Percentiles rank a stretch among this genome's conserved stretches.
phyloP scores from a whole-genome alignment of 2,113 vertebrate genomes.

The Kryptolebias marmoratus region DNA sequence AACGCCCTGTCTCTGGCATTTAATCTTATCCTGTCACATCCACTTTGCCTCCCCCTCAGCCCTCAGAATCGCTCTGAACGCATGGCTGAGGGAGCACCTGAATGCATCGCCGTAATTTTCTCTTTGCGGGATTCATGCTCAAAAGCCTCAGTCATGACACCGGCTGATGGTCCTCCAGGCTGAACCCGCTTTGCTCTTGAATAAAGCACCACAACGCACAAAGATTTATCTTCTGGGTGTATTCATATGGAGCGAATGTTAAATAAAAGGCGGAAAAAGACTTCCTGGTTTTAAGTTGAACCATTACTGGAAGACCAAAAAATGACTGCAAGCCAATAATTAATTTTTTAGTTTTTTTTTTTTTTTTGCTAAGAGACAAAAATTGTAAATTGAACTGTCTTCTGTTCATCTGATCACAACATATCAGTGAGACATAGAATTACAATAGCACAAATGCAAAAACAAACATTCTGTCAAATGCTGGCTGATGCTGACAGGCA shows the following conservation, averaged over 20 bases:
- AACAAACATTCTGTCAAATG: conserved; percentile 33
- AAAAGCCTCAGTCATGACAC: conserved; percentile 61
- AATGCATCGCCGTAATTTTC: conserved; percentile 75
- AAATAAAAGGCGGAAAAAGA: background rate
- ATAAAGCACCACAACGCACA: conserved; percentile 9
- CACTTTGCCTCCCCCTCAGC: conserved; percentile 72
- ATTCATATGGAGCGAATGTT: background rate
- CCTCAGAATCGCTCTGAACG: conserved; percentile 60
- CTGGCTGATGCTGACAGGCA: conserved; percentile 34
- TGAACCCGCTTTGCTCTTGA: conserved; percentile 31
- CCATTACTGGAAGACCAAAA: conserved; percentile 53
- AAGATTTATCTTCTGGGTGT: background rate
- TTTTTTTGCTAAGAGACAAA: conserved; percentile 54
- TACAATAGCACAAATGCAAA: conserved; percentile 25
- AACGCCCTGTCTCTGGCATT: conserved; percentile 76
- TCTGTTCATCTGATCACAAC: conserved; percentile 47
- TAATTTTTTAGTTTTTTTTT: conserved; percentile 20
- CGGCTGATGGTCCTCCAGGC: conserved; percentile 37
- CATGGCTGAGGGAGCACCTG: conserved; percentile 71
- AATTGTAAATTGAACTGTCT: conserved; percentile 60
- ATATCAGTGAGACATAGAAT: conserved; percentile 48
- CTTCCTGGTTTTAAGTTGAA: background rate
- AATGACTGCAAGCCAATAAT: conserved; percentile 33
- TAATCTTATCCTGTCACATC: conserved; percentile 81
- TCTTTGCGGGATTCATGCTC: conserved; percentile 51